Evolutionary conservation across 2,113 vertebrate genomes (phyloP), one percentile per base, ranked within the genome.

Genomic region (Nycticryphes semicollaris): DNA sequence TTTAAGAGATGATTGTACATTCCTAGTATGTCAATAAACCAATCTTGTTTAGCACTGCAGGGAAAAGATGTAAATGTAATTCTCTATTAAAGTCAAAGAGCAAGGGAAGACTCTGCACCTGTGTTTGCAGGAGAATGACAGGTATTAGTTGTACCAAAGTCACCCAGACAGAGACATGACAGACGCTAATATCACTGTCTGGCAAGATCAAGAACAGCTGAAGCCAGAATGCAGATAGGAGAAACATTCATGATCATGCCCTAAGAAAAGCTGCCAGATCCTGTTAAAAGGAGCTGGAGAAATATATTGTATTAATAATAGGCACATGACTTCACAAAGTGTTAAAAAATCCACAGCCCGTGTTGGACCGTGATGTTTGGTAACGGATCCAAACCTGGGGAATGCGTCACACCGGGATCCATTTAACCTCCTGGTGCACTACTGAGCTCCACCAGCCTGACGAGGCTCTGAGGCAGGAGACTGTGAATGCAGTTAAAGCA

Each of bases 401-500:
- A 76, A 92, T 1, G 3, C 0, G 0, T 57, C 30, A 14, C 31
- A 64, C n/a, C 83, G 56, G 1, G 1, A 68, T 48, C 48, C 69
- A 51, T 63, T 92, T 89, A 81, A 75, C 73, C 75, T 91, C 69
- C 47, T 51, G 62, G 43, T 84, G 68, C 35, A 14, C 60, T 72
- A 78, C 64, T 30, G 31, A 81, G 48, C 56, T 84, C 59, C 45
- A 41, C 81, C n/a, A 93, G 35, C 64, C 73, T 83, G 70, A 54
- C 35, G 67, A 70, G 48, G 21, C n/a, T 39, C 80, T 56, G 50
- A 76, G 59, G 77, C 43, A 78, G 89, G 12, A 67, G 35, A 10
- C 27, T 50, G 39, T 7, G 37, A 77, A 60, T 31, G 18, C 28
- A 66, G 37, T n/a, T 43, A 54, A 83, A 77, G 70, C 41, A 87